These are phyloP conservation scores for Heliconius congener DNA, from an alignment of 1,140 invertebrate genomes.

Conservation along the genomic window DNA sequence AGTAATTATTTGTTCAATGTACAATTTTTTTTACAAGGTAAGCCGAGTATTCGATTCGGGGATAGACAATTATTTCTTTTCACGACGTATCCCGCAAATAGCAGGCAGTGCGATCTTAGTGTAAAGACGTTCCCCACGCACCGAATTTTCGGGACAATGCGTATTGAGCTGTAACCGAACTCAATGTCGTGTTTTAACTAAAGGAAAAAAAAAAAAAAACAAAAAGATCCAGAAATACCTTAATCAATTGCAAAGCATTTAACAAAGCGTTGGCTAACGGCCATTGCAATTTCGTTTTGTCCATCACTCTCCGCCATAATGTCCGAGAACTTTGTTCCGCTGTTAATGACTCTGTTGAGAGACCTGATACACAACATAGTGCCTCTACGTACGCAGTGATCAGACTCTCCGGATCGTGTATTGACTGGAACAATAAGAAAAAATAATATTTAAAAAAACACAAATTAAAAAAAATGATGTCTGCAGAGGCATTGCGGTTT, in stretches of 20 bases:
- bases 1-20: too few relatives aligned
- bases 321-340: constrained; percentile 38
- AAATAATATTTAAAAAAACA: not conserved
- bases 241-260: constrained; percentile 55
- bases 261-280: constrained; percentile 55
- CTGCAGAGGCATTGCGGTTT: not conserved
- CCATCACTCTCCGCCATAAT: constrained; percentile 43
- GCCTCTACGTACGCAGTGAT: constrained; percentile 62
- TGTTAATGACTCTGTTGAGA: constrained; percentile 38
- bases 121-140: too few relatives aligned
- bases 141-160: too few relatives aligned
- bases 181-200: too few relatives aligned
- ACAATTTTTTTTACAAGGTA: too few relatives aligned
- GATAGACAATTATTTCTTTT: too few relatives aligned
- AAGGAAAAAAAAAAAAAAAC: too few relatives aligned
- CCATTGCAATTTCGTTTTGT: constrained; percentile 48
- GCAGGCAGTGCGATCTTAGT: too few relatives aligned
- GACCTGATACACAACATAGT: constrained; percentile 51
- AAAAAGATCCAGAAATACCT: constrained; percentile 41
- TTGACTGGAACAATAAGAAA: constrained; percentile 43
- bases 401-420: constrained; percentile 49
- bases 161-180: too few relatives aligned
- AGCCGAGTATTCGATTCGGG: too few relatives aligned
- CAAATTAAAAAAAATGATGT: not conserved
- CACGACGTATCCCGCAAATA: too few relatives aligned